Conservation (phyloP, 2,113 vertebrate species). For the Sinocyclocheilus anophthalmus region DNA sequence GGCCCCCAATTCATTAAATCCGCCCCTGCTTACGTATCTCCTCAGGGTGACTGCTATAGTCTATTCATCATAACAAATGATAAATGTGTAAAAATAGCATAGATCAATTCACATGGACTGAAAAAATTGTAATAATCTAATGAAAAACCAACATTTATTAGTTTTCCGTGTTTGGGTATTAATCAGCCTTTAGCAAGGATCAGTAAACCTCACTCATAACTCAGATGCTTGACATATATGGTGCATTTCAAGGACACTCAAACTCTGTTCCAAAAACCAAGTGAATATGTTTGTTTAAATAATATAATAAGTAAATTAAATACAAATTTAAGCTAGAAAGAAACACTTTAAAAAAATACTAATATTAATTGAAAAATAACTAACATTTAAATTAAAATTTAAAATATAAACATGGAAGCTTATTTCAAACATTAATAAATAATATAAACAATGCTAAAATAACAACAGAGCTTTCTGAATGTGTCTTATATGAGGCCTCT, state of each 20-base stretch:
- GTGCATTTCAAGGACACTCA: constrained; percentile 40
- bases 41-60: neutral
- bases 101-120: neutral
- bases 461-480: no score
- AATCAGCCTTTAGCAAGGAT: constrained; percentile 28
- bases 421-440: no score
- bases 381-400: no score
- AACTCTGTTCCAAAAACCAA: neutral
- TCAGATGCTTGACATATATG: constrained; percentile 43
- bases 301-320: neutral
- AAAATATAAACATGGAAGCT: no score
- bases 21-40: neutral
- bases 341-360: no score
- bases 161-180: constrained; percentile 23
- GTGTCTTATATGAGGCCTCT: no score
- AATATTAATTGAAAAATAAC: no score
- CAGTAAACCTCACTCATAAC: constrained; percentile 28
- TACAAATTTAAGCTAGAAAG: no score
- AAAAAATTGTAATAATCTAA: neutral
- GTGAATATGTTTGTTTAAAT: neutral
- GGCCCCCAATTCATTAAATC: no score
- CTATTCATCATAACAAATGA: neutral
- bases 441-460: no score
- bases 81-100: constrained; percentile 1
- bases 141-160: constrained; percentile 9